These are phyloP conservation scores for Rugalucina vietnamica DNA, from an alignment of 2,888 invertebrate genomes.

Conservation along the genomic window DNA sequence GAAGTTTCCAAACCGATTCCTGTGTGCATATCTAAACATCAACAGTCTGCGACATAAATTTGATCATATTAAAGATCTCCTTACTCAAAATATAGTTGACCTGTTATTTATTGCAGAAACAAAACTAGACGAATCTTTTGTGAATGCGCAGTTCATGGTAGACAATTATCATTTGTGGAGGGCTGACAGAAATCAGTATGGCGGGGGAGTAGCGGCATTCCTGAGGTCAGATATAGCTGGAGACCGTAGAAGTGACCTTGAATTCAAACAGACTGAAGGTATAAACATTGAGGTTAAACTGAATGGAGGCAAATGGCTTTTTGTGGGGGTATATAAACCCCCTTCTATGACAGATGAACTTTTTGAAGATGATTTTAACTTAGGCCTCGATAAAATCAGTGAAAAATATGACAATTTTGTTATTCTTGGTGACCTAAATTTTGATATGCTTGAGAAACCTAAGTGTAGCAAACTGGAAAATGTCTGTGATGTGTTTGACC, in stretches of 20 bases:
- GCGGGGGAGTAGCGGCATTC: not conserved
- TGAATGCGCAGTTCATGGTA: not conserved
- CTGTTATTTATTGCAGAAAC: too few relatives aligned
- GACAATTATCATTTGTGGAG: not conserved
- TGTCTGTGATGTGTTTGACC: conserved; percentile 37
- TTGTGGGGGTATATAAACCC: conserved; percentile 30
- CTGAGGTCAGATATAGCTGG: conserved; percentile 4
- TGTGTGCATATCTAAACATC: conserved; percentile 26
- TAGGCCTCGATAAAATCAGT: conserved; percentile 9
- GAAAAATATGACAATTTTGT: conserved; percentile 22
- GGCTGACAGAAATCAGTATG: not conserved
- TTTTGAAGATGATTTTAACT: not conserved
- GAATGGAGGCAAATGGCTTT: too few relatives aligned
- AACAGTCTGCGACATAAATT: conserved; percentile 41
- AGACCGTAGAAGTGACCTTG: not conserved
- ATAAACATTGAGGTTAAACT: too few relatives aligned
- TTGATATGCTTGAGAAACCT: conserved; percentile 6
- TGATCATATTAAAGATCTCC: not conserved
- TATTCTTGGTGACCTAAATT: conserved; percentile 29
- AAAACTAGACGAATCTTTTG: conserved; percentile 25
- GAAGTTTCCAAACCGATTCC: conserved; percentile 12
- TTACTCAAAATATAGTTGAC: not conserved
- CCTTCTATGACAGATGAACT: not conserved
- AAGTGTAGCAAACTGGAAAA: not conserved
- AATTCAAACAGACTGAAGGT: too few relatives aligned